Base-by-base conservation (phyloP, 2,113 vertebrate species). In the Recurvirostra avosetta region DNA sequence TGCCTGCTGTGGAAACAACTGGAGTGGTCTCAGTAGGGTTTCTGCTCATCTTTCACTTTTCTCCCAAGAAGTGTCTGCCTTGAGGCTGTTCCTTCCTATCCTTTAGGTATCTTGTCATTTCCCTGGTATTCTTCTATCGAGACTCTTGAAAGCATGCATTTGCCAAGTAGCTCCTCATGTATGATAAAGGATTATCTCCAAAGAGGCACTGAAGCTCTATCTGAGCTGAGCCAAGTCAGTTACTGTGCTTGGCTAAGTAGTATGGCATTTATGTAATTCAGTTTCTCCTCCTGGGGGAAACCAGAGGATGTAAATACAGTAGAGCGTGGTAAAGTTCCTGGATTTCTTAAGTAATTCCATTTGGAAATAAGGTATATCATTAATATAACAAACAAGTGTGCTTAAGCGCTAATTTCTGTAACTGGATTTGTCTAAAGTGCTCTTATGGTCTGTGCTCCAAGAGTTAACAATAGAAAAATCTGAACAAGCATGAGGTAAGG, bases 11-110 rank as follows among this genome's bases (percentile, higher is more conserved):
- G 32, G 56, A 41, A 58, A 40, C 32, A 78, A 14, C 11, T 1
- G 1, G 4, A 36, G 34, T 0, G 0, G 47, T 61, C 23, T 77
- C 65, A 55, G 30, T 34, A 29, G 8, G n/a, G 16, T 61, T 68
- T 38, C 62, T 74, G 25, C 10, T 78, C 1, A 0, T 56, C 62
- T 79, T 83, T 68, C 49, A 22, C 8, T 70, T 73, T 36, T 21
- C 20, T 45, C 12, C 26, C 21, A 20, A 32, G 32, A 88, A 87
- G 16, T 53, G 30, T 41, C 34, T 8, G 62, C 36, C 21, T 68
- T 70, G 38, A 68, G 8, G 22, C 1, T 0, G 12, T 74, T 79
- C 18, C 15, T 82, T 77, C 23, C 36, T 63, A 1, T 58, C 18
- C 21, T 58, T 88, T 62, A 84, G 9, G 2, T 53, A 19, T n/a